Evolutionary conservation across 1,140 invertebrate genomes (phyloP), one percentile per base, ranked within the genome.

Genomic region (Agrilus planipennis): DNA sequence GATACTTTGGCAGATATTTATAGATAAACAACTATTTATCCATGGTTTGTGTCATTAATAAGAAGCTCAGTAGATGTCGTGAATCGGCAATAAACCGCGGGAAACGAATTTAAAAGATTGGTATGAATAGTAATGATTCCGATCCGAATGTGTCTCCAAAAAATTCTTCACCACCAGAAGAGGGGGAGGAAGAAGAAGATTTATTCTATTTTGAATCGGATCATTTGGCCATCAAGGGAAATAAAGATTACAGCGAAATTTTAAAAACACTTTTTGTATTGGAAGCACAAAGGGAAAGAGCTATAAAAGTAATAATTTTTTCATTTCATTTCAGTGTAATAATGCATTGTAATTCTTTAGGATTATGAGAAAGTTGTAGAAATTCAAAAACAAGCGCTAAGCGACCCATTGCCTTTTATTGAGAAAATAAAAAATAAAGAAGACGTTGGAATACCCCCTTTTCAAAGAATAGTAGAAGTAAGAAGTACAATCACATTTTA

Each of bases 191-290:
- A 39, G 70, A 72, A 32, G 67, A 73, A 32, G 67, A 69, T 42
- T 74, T 76, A 48, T 92, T 89, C 64, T 85, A 79, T 53, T 93
- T 93, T 65, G 89, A 94, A 68, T 81, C 84, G 0, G 89, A 92
- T 61, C 83, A 89, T 56, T 62, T 90, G 44, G 88, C 88, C 7
- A 62, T 94, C 20, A 81, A 82, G 53, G 79, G 78, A 4, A 93
- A 93, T 55, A 70, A 73, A 46, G 86, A 90, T 63, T 94, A 93
- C 58, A 72, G 74, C 40, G 71, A 75, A 12, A 57, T 92, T 9
- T 57, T 93, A 29, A 84, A 82, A 60, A 81, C 82, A 5, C 73
- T 93, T 41, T 73, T 82, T 2, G 67, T 82, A 40, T 64, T 94
- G 4, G 78, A 90, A 66, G 75, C 81, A 0, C 86, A 90, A 60